phyloP scores from a whole-genome alignment of 2,113 vertebrate genomes.

The Cyprinodon brontotheroides region DNA sequence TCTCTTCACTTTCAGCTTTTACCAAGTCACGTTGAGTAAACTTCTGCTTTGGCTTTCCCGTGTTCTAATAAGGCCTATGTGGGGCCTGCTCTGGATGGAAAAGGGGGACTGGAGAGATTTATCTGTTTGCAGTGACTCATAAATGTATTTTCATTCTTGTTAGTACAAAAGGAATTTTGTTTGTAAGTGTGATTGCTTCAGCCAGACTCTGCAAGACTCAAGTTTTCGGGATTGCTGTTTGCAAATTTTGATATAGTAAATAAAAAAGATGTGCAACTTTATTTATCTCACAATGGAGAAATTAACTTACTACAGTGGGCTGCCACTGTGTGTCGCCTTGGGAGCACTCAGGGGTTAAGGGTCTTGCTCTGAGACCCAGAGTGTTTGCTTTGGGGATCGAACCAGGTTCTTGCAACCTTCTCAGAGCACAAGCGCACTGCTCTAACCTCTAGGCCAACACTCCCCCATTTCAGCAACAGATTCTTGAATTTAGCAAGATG shows the following conservation, averaged over 20 bases:
- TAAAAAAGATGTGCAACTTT: no score
- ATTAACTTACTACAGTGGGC: no score
- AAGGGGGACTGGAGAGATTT: not conserved
- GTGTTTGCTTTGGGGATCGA: no score
- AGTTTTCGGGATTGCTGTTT: conserved; percentile 45
- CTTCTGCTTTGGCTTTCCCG: conserved; percentile 20
- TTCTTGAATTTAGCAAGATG: conserved; percentile 31
- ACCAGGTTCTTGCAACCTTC: no score
- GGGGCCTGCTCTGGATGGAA: conserved; percentile 6
- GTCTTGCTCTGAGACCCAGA: no score
- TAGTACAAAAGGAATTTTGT: conserved; percentile 17
- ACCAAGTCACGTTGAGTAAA: conserved; percentile 52
- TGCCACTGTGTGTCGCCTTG: no score
- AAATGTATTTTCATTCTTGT: conserved; percentile 29
- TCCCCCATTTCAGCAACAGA: conserved; percentile 35
- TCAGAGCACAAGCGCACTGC: no score
- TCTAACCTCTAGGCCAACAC: no score
- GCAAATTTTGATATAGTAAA: conserved; percentile 45
- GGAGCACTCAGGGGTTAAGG: no score
- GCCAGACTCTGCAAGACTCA: conserved; percentile 20
- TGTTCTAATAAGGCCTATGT: conserved; percentile 42
- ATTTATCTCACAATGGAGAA: no score
- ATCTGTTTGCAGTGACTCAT: not conserved
- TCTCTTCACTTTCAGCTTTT: conserved; percentile 31
- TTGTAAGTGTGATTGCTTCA: conserved; percentile 54